Conservation (phyloP, 2,888 invertebrate genomes). For the Vandiemenella viatica region DNA sequence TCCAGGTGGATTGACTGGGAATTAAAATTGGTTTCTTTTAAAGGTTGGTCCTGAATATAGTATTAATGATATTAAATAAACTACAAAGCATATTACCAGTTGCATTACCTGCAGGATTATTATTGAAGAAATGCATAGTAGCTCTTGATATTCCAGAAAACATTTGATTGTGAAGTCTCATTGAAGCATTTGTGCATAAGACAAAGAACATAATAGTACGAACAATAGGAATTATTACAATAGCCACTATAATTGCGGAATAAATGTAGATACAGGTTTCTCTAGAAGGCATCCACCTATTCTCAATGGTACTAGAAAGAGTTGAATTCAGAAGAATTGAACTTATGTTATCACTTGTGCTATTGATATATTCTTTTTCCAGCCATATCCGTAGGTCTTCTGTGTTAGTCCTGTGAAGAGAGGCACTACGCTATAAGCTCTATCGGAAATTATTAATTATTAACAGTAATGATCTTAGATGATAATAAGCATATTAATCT, state of each 20-base stretch:
- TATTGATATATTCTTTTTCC: not conserved
- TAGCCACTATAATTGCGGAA: not conserved
- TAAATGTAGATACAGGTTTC: not conserved
- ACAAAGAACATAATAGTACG: not conserved
- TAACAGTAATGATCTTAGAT: no score
- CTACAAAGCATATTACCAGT: no score
- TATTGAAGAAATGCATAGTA: constrained; percentile 6
- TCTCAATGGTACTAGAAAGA: not conserved
- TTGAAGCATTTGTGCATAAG: constrained; percentile 4
- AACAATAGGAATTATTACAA: not conserved
- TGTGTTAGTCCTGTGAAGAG: not conserved
- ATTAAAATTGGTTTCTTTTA: no score
- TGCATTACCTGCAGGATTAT: constrained; percentile 9
- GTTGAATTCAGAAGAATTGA: no score
- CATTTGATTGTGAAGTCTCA: constrained; percentile 4
- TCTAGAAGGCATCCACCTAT: not conserved
- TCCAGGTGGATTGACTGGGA: no score
- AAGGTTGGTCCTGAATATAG: no score
- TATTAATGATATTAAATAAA: no score
- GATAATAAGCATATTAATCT: no score
- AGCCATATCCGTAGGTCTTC: no score
- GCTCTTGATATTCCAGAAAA: constrained; percentile 2
- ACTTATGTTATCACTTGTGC: no score
- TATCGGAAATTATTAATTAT: no score
- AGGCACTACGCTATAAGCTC: no score